These are phyloP conservation scores for Thymelicus lineola DNA, from an alignment of 2,888 invertebrate species.

Conservation along the genomic window DNA sequence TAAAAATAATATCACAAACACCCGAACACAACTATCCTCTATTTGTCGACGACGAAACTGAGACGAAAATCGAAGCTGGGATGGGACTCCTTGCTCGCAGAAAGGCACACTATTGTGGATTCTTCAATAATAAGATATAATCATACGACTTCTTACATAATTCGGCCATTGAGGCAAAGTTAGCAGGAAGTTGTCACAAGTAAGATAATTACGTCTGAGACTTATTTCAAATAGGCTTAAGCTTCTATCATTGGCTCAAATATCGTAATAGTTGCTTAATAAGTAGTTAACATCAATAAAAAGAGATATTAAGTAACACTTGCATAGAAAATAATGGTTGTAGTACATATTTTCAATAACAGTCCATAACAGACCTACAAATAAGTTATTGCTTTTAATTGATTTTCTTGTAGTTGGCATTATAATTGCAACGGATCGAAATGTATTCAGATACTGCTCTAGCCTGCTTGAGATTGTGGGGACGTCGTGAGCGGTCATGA, in stretches of 20 bases:
- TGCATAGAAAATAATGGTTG: no score
- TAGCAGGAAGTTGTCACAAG: background rate
- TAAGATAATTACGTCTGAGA: slow-evolving; percentile 1
- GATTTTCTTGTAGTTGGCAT: background rate
- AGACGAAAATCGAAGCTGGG: no score
- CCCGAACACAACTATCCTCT: no score
- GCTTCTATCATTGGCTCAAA: background rate
- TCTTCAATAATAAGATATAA: background rate
- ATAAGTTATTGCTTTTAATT: background rate
- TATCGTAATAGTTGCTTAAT: background rate
- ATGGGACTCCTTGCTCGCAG: no score
- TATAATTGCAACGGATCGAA: background rate
- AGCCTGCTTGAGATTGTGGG: background rate
- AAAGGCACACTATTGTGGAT: background rate
- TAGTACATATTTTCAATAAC: no score
- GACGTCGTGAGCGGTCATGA: background rate
- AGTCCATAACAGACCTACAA: no score
- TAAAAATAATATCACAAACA: no score
- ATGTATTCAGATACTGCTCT: background rate
- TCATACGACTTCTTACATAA: slow-evolving; percentile 5
- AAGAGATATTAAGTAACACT: no score
- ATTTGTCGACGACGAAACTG: no score
- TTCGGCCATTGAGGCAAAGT: background rate
- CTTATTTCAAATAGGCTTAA: slow-evolving; percentile 2
- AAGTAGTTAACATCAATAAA: background rate